Percentiles rank a stretch among this genome's conserved stretches.
Evolutionary conservation across 23 tunicate species (phyloP).

Genomic region (Phallusia fumigata): DNA sequence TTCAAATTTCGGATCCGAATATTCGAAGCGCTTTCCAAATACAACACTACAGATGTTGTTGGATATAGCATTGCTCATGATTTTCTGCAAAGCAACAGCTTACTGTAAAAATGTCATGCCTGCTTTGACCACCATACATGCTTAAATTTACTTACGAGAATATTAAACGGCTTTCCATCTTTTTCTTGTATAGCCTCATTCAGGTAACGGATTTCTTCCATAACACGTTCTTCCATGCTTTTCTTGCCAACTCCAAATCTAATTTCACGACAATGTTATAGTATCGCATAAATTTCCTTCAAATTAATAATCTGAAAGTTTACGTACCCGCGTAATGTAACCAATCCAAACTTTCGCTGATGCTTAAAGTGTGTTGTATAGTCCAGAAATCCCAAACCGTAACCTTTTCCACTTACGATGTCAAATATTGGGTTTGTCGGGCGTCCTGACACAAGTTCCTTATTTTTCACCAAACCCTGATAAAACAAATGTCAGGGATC

Average conservation of each 20-base stretch:
- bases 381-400: background rate
- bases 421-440: background rate
- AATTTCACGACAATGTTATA: background rate
- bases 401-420: background rate
- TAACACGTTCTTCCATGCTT: slow-evolving; percentile 23
- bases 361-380: background rate
- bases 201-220: slow-evolving; percentile 25
- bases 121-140: background rate
- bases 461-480: background rate
- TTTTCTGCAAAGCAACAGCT: background rate
- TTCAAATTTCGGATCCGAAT: slow-evolving; percentile 8
- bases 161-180: slow-evolving; percentile 31
- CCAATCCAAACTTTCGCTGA: background rate
- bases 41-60: slow-evolving; percentile 26
- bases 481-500: background rate
- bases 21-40: slow-evolving; percentile 22
- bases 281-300: background rate
- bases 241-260: slow-evolving; percentile 44
- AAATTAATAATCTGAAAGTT: background rate
- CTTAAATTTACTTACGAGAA: background rate
- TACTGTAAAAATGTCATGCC: background rate
- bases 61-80: slow-evolving; percentile 12
- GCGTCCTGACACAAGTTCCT: background rate
- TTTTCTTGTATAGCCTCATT: slow-evolving; percentile 8
- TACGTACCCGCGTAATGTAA: background rate